Conservation (phyloP, 2,797 vertebrate species). For the Erethizon dorsatum region DNA sequence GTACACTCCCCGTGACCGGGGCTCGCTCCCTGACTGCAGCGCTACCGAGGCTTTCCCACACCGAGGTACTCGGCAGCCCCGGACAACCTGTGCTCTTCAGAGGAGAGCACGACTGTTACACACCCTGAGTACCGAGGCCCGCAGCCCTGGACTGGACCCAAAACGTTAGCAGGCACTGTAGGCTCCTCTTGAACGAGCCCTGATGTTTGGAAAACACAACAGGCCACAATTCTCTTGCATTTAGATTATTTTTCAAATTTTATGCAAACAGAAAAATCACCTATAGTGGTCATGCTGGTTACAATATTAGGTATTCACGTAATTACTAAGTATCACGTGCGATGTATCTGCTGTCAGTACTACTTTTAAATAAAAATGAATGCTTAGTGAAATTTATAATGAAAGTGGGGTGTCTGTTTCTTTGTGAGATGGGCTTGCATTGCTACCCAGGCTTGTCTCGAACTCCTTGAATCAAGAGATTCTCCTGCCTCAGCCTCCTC, state of each 20-base stretch:
- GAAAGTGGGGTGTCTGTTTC: neutral
- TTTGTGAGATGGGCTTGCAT: neutral
- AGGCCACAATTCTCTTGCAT: neutral
- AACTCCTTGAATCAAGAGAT: neutral
- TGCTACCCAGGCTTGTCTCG: neutral
- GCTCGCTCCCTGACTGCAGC: neutral
- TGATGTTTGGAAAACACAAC: neutral
- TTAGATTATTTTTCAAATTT: neutral
- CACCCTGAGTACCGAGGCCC: no score
- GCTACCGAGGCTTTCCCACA: neutral
- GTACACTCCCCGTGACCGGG: neutral
- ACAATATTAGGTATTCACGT: neutral
- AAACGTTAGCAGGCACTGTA: neutral
- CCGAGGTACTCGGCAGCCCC: no score
- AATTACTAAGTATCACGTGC: neutral
- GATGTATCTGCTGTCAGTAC: neutral
- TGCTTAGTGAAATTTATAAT: neutral
- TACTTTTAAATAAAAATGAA: conserved; percentile 23
- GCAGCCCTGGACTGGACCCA: neutral
- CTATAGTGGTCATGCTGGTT: neutral
- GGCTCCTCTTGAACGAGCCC: neutral
- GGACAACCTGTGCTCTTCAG: no score
- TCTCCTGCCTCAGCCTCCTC: neutral
- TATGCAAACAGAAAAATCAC: neutral
- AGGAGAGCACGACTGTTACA: no score